These are phyloP conservation scores for Syrista parreyssii DNA, from an alignment of 2,888 invertebrate genomes.

Conservation along the genomic window DNA sequence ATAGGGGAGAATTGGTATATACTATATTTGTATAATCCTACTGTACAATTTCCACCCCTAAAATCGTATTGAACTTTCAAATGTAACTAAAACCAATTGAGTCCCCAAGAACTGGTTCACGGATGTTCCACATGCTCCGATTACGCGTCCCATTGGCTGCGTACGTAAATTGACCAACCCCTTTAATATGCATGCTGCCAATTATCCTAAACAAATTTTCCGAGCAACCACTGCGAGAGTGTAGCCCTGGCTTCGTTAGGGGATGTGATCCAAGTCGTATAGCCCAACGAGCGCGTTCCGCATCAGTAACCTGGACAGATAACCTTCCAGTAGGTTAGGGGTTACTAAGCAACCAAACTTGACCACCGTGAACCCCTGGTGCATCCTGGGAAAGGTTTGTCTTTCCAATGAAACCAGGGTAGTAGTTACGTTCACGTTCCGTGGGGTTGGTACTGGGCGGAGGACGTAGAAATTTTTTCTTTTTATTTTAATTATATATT, in stretches of 20 bases:
- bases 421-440: background rate
- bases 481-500: background rate
- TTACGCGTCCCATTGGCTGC: background rate
- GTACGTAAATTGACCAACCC: conserved; percentile 8
- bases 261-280: conserved; percentile 4
- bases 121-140: background rate
- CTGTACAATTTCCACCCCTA: background rate
- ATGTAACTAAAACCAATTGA: background rate
- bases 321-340: background rate
- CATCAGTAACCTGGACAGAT: background rate
- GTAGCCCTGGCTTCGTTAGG: conserved; percentile 27
- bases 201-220: conserved; percentile 37
- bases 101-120: background rate
- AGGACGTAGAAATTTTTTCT: background rate
- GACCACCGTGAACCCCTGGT: background rate
- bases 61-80: background rate
- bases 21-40: background rate
- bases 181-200: conserved; percentile 34
- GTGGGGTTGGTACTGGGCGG: background rate
- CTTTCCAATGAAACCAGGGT: background rate
- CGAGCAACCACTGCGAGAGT: conserved; percentile 22
- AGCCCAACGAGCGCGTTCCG: background rate
- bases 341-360: background rate
- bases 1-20: background rate
- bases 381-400: background rate